These are phyloP conservation scores for Coreoperca whiteheadi DNA, from an alignment of 2,113 vertebrate genomes.

Conservation along the genomic window DNA sequence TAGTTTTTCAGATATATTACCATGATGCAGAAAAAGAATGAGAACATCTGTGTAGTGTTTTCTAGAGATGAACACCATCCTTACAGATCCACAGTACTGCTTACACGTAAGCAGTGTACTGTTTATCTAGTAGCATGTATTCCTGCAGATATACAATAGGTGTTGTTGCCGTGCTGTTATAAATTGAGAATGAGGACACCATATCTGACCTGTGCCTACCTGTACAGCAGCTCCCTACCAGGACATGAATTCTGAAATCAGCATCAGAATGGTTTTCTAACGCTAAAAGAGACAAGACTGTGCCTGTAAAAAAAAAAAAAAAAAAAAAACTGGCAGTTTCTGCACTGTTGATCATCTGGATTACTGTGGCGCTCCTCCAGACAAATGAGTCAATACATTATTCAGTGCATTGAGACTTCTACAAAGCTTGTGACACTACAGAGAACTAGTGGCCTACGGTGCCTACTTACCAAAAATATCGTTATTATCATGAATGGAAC, in stretches of 20 bases:
- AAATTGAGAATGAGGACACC: not conserved
- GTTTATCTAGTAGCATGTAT: not conserved
- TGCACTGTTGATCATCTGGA: slow-evolving; percentile 48
- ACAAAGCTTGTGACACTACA: slow-evolving; percentile 45
- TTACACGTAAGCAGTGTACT: too few species aligned
- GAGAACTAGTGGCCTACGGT: slow-evolving; percentile 18
- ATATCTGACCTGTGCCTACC: not conserved
- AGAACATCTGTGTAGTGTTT: not conserved
- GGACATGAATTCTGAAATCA: slow-evolving; percentile 42
- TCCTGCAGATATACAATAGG: not conserved
- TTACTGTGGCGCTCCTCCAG: slow-evolving; percentile 49
- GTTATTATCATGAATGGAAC: slow-evolving; percentile 6
- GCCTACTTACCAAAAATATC: slow-evolving; percentile 21
- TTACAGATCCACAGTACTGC: not conserved
- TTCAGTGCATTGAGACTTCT: slow-evolving; percentile 49
- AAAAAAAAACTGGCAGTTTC: slow-evolving; percentile 38
- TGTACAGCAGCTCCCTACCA: not conserved
- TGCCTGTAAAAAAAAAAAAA: not conserved
- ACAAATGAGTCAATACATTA: slow-evolving; percentile 66
- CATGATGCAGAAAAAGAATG: not conserved
- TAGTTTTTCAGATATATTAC: not conserved
- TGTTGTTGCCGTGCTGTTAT: not conserved
- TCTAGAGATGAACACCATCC: not conserved
- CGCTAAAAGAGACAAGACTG: not conserved
- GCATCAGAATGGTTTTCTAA: slow-evolving; percentile 21